Evolutionary conservation across 2,113 vertebrate species (phyloP), one percentile per base, ranked within the genome.

Genomic region (Erythrocercus mccallii): DNA sequence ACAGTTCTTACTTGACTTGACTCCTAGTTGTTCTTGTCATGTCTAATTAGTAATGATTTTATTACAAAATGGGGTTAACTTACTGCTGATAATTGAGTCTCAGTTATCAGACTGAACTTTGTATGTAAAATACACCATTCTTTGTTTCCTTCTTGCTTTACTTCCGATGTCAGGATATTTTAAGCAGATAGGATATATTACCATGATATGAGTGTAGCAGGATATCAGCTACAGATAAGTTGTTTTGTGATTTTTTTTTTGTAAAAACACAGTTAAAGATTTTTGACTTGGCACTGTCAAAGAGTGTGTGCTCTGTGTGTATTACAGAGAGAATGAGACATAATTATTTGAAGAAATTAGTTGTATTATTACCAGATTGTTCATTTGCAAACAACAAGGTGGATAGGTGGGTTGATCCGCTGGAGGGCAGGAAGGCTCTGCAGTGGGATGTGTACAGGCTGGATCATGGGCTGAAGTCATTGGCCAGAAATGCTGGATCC

Each of bases 381-480:
- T 88, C 9, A n/a, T 71, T 64, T 64, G 35, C 17, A 42, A 47
- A 17, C 25, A 56, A 11, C 30, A 57, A 19, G 11, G 6, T 65
- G 58, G 17, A 5, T 27, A 31, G 3, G 24, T 0, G 1, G 8
- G 9, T 35, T 72, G 42, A 40, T 48, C 40, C 48, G 8, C 53
- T 54, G 56, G 28, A n/a, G 20, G 19, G n/a, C 11, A 45, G 40
- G n/a, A 54, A 61, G 24, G 28, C 20, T 62, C 28, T 79, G 40
- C 30, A 62, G n/a, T 62, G 56, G 10, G 5, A n/a, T 38, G 24
- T n/a, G 47, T 40, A 31, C 16, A 48, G 65, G 6, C 11, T 79
- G 35, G 40, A 40, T 64, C 15, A 5, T 47, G 56, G 20, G 13
- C 30, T 17, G 12, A 56, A 50, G 20, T 24, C 57, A 56, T 9